Evolutionary conservation across 2,888 invertebrate genomes (phyloP), one percentile per base, ranked within the genome.

Genomic region (Griposia aprilina): DNA sequence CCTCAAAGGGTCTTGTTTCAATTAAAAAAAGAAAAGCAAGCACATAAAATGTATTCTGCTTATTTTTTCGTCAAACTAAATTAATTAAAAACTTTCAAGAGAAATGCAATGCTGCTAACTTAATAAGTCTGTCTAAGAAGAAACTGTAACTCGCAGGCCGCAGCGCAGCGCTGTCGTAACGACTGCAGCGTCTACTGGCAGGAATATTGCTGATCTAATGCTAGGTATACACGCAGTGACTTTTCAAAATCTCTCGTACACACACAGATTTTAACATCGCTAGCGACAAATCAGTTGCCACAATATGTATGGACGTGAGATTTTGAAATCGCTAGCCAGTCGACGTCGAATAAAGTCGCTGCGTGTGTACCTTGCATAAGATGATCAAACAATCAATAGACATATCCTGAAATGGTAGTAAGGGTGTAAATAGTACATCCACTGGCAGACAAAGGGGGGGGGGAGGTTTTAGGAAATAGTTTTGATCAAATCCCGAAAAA

Each of bases 1-100:
- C 0, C 50, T 57, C 10, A 67, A 81, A 78, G 0, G 50, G 7
- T 23, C 15, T 59, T 26, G 68, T 82, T 15, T 69, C 45, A 65
- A 63, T 36, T 6, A 2, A 13, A 11, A 45, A 63, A 36, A 26
- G 10, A 23, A 36, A 45, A 59, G 52, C 76, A 52, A 45, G 3
- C 11, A 52, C 6, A 82, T 15, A 30, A 15, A 45, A 30, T 8
- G 1, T 57, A 59, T 82, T 80, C 68, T 59, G 68, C 82, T 45
- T 10, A 1, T n/a, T 20, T 66, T 55, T 11, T 41, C 0, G 2
- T 20, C 20, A 13, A 73, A 41, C 3, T 26, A 10, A 65, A 11
- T 68, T 26, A 10, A 65, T 7, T 68, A 20, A 0, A 17, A 17
- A 5, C 15, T 41, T 20, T 41, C 26, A 36, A 26, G 4, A 15